Evolutionary conservation across 2,113 vertebrate species (phyloP).

Genomic region (Syngnathoides biaculeatus): DNA sequence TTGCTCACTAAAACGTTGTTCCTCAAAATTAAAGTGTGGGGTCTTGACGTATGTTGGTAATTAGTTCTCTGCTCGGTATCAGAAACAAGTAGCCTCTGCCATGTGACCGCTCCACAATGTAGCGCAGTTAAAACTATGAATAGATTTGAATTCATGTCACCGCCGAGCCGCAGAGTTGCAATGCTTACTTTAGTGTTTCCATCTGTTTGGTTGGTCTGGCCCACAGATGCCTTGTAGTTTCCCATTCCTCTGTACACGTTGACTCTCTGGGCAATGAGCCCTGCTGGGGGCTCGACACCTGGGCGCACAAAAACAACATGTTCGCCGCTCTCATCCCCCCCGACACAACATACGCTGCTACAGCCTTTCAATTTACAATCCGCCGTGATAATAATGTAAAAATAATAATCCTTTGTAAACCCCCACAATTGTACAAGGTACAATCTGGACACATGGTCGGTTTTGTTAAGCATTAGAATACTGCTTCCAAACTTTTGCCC

Average conservation of each 20-base stretch:
- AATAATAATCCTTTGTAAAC: not conserved
- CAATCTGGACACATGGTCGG: too few species aligned
- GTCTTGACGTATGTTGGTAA: not conserved
- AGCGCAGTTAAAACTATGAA: not conserved
- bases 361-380: not conserved
- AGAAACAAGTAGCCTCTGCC: not conserved
- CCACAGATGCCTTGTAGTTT: conserved; percentile 61
- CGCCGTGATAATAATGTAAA: not conserved
- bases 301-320: conserved; percentile 20
- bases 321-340: not conserved
- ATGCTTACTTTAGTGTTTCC: conserved; percentile 74
- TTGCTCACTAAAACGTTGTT: not conserved
- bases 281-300: conserved; percentile 67
- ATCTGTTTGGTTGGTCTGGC: conserved; percentile 50
- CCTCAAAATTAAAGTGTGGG: not conserved
- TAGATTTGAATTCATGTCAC: not conserved
- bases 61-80: not conserved
- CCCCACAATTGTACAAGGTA: too few species aligned
- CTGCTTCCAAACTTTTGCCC: too few species aligned
- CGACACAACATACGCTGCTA: not conserved
- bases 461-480: too few species aligned
- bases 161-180: not conserved
- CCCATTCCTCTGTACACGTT: conserved; percentile 82
- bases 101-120: not conserved
- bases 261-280: conserved; percentile 85